Conservation (phyloP, 35 echinoderm and acorn worm species). For the Chiridota heheva region DNA sequence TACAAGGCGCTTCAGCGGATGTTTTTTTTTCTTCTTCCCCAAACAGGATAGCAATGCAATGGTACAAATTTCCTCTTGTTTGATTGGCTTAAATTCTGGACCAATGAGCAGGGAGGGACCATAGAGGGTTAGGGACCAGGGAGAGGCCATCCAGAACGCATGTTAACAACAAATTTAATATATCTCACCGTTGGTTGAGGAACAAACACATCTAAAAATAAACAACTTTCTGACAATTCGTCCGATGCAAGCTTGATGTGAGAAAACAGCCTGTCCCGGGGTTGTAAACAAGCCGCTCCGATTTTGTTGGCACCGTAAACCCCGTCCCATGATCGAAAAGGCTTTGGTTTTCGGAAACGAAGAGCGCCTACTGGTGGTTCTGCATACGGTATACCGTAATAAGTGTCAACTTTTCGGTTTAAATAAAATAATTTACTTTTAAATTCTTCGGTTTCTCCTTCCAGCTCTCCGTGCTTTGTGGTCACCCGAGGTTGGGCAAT, state of each 20-base stretch:
- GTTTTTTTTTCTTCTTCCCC: no score
- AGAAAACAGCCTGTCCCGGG: background rate
- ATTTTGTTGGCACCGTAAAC: conserved; percentile 19
- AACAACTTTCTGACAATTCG: conserved; percentile 16
- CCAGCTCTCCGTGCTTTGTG: conserved; percentile 1
- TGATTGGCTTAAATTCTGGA: no score
- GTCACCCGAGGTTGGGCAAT: conserved; percentile 17
- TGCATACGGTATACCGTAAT: conserved; percentile 49
- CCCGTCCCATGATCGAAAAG: conserved; percentile 7
- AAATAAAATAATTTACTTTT: conserved; percentile 16
- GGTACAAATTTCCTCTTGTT: no score
- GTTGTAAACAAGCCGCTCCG: conserved; percentile 3
- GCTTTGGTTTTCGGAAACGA: conserved; percentile 5
- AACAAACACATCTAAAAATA: conserved; percentile 38
- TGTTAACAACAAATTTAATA: no score
- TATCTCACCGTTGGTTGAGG: conserved; percentile 27
- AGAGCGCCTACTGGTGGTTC: conserved; percentile 31
- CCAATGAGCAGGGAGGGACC: no score
- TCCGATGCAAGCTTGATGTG: conserved; percentile 13
- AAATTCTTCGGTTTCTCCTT: conserved; percentile 4
- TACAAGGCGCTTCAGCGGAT: no score
- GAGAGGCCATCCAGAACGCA: no score
- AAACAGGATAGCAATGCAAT: no score
- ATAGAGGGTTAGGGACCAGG: no score
- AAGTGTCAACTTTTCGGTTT: conserved; percentile 7